These are phyloP conservation scores for Paralichthys olivaceus DNA, from an alignment of 2,113 vertebrate species.

Conservation along the genomic window DNA sequence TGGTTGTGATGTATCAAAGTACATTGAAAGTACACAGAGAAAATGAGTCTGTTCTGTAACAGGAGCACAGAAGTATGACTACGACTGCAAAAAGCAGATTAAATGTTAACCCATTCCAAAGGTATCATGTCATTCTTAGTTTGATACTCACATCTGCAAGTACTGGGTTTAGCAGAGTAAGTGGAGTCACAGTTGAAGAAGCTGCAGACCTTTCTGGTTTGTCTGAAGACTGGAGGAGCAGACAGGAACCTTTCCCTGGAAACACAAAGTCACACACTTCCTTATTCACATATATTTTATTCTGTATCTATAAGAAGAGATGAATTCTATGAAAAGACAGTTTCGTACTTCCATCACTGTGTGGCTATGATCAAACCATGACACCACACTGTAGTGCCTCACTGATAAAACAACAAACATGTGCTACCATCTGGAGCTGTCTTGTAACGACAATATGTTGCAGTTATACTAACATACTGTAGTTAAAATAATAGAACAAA, in stretches of 20 bases:
- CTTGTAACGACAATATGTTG: background rate
- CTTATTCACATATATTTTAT: background rate
- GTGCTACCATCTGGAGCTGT: background rate
- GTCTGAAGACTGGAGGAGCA: conserved; percentile 89
- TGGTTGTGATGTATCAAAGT: too few species aligned
- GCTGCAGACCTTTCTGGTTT: conserved; percentile 88
- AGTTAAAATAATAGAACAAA: background rate
- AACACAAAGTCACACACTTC: background rate
- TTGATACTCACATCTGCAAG: conserved; percentile 86
- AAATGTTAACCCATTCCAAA: background rate
- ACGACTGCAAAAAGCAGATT: background rate
- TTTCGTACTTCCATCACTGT: background rate
- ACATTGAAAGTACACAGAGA: too few species aligned
- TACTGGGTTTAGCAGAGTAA: conserved; percentile 81
- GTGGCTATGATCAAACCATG: background rate
- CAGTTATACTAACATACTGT: background rate
- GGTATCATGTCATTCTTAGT: background rate
- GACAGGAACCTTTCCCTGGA: conserved; percentile 90
- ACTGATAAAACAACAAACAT: background rate
- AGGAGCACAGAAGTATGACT: too few species aligned
- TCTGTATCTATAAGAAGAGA: background rate
- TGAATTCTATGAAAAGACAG: background rate
- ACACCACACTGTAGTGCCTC: background rate
- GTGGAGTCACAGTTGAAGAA: conserved; percentile 89
- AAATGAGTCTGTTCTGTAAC: too few species aligned